A percentile compares a stretch with the other conserved stretches of the same genome.
Conservation (phyloP, 2,888 invertebrate species). For the Melanotus villosus region DNA sequence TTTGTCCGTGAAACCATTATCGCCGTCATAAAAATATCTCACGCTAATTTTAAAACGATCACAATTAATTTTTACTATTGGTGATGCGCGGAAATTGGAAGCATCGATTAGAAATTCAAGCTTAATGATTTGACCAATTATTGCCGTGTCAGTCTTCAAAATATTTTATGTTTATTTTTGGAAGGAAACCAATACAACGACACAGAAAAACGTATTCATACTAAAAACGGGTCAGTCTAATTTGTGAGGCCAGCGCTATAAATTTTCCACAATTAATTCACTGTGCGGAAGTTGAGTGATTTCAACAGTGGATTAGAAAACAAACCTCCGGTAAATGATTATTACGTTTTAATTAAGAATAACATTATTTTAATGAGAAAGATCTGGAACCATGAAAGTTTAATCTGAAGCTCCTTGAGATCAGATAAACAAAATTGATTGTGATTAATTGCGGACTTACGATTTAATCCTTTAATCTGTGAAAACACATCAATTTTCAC, state of each 20-base stretch:
- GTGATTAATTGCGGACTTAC: background rate
- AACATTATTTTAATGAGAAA: background rate
- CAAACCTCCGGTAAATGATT: conserved; percentile 9
- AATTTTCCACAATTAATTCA: no score
- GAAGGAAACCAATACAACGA: no score
- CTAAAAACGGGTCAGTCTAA: background rate
- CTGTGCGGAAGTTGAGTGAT: background rate
- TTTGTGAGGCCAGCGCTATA: background rate
- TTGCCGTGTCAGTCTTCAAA: no score
- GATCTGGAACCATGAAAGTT: background rate
- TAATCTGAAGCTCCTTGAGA: background rate
- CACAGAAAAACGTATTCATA: no score
- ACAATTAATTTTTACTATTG: conserved; percentile 1
- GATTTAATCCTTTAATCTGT: conserved; percentile 6
- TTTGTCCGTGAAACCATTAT: background rate
- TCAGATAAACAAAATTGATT: background rate
- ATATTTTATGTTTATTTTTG: no score
- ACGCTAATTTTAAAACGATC: background rate
- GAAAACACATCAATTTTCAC: background rate
- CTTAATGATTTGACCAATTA: background rate
- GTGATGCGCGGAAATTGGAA: background rate
- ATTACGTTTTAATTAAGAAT: conserved; percentile 4
- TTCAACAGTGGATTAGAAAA: conserved; percentile 13
- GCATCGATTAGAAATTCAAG: background rate
- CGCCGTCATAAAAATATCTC: conserved; percentile 2